Evolutionary conservation across 1,140 invertebrate genomes (phyloP).

Genomic region (Argopecten irradians): DNA sequence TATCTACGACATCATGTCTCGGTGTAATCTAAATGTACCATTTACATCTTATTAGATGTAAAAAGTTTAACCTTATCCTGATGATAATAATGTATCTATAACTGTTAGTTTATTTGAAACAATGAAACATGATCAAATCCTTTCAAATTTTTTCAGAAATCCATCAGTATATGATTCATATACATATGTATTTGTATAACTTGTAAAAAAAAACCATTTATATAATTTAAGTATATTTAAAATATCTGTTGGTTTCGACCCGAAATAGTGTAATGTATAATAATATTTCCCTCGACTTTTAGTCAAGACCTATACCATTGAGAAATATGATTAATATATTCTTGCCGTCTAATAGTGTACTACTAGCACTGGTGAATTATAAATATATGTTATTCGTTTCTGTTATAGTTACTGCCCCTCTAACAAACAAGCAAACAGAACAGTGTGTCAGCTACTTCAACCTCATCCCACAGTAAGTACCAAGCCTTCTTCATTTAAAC

Average conservation of each 20-base stretch:
- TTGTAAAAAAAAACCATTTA: too few species aligned
- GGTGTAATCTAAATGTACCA: too few species aligned
- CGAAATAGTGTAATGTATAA: background rate
- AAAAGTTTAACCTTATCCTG: too few species aligned
- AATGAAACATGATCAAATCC: too few species aligned
- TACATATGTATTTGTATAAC: too few species aligned
- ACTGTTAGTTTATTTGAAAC: too few species aligned
- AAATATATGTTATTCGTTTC: background rate
- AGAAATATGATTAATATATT: background rate
- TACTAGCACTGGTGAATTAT: background rate
- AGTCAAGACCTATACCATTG: background rate
- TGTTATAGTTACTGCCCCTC: conserved; percentile 56
- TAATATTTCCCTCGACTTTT: background rate
- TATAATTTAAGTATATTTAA: background rate
- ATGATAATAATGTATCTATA: too few species aligned
- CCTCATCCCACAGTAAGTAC: conserved; percentile 54
- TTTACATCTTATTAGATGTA: too few species aligned
- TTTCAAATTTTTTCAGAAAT: too few species aligned
- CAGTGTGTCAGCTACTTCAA: conserved; percentile 61
- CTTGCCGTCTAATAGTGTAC: background rate
- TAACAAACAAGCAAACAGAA: conserved; percentile 54
- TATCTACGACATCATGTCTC: too few species aligned
- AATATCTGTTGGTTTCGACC: background rate
- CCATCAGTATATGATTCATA: too few species aligned
- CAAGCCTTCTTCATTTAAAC: background rate